These are phyloP conservation scores for Rhamnusium bicolor DNA, from an alignment of 2,888 invertebrate species.

Conservation along the genomic window DNA sequence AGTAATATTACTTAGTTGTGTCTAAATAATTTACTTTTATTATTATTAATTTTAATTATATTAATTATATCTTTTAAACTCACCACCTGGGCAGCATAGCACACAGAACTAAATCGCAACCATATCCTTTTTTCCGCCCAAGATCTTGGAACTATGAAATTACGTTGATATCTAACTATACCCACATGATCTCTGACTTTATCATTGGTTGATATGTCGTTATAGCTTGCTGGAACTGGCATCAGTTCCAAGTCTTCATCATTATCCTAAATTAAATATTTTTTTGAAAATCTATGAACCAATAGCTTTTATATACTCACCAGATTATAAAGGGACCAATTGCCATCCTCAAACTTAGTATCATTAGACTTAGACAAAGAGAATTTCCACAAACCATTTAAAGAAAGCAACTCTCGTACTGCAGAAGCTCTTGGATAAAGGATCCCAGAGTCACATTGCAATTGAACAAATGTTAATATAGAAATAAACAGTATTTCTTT, in stretches of 20 bases:
- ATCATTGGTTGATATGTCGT: constrained; percentile 90
- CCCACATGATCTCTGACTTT: constrained; percentile 91
- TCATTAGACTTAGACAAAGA: background rate
- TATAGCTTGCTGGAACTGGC: constrained; percentile 97
- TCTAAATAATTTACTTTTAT: too few relatives aligned
- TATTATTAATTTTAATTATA: too few relatives aligned
- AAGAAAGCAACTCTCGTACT: constrained; percentile 80
- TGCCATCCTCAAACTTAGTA: background rate
- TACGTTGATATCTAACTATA: constrained; percentile 93
- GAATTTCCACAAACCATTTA: constrained; percentile 89
- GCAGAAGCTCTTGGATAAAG: constrained; percentile 67
- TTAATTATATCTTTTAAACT: constrained; percentile 63
- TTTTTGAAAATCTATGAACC: background rate
- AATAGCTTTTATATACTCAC: background rate
- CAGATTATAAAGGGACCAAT: background rate
- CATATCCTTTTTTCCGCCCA: constrained; percentile 84
- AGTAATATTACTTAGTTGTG: too few relatives aligned
- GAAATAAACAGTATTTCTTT: background rate
- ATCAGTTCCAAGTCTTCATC: constrained; percentile 79
- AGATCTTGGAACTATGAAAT: constrained; percentile 83
- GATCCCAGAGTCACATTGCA: constrained; percentile 40
- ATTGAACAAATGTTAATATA: background rate
- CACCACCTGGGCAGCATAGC: constrained; percentile 91
- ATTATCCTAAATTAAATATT: constrained; percentile 2
- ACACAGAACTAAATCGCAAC: constrained; percentile 92